phyloP scores from a whole-genome alignment of 2,888 invertebrate species.

The Amblyjoppa proteus region DNA sequence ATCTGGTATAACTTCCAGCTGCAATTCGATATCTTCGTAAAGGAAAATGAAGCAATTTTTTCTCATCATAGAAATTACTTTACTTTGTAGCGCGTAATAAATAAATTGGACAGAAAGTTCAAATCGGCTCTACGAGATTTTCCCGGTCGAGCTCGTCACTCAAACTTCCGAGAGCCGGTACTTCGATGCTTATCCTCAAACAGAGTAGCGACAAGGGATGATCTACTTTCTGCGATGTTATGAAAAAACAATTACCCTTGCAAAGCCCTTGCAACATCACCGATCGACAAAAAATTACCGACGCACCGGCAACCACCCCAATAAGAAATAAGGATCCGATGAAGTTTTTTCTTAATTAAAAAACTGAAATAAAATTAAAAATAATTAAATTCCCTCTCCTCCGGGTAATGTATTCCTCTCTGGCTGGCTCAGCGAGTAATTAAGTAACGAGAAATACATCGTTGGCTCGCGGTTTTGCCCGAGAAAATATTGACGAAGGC shows the following conservation, averaged over 20 bases:
- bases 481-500: too few species aligned
- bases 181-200: not conserved
- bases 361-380: not conserved
- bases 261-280: not conserved
- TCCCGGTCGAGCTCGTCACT: not conserved
- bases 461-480: too few species aligned
- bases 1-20: not conserved
- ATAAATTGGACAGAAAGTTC: not conserved
- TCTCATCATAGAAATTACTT: not conserved
- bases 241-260: conserved; percentile 19
- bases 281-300: conserved; percentile 26
- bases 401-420: too few species aligned
- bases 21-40: not conserved
- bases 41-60: not conserved
- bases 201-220: not conserved
- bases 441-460: too few species aligned
- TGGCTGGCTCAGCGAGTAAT: too few species aligned
- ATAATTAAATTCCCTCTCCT: too few species aligned
- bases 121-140: not conserved
- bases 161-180: not conserved
- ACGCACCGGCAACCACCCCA: not conserved
- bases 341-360: conserved; percentile 43
- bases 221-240: conserved; percentile 45
- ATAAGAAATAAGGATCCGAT: conserved; percentile 55
- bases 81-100: not conserved